A percentile compares a stretch with the other conserved stretches of the same genome.
Evolutionary conservation across 2,113 vertebrate species (phyloP).

Genomic region (Ceratotherium simum): DNA sequence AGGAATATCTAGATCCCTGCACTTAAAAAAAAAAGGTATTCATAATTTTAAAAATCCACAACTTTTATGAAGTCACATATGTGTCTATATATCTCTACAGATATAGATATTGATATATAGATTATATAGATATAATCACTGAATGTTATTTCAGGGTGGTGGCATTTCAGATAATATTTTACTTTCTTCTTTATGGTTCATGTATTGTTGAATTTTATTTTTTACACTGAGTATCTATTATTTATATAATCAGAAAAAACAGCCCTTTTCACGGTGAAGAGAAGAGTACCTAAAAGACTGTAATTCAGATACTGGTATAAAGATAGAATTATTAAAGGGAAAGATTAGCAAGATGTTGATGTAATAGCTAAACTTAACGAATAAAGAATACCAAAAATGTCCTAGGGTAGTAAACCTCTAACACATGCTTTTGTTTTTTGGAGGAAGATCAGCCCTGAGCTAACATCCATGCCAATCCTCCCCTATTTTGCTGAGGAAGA

Average conservation of each 20-base stretch:
- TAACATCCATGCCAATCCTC: no score
- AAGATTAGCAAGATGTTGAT: neutral
- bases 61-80: neutral
- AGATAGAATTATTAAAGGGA: neutral
- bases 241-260: slow-evolving; percentile 15
- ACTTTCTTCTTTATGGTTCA: neutral
- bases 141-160: neutral
- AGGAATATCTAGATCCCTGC: neutral
- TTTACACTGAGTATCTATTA: neutral
- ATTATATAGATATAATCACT: neutral
- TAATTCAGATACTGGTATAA: neutral
- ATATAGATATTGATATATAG: neutral
- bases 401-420: neutral
- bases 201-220: neutral
- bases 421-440: neutral
- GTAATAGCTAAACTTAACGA: neutral
- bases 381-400: neutral
- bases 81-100: neutral
- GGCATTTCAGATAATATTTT: neutral
- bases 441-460: no score
- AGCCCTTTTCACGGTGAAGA: neutral
- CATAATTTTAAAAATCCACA: neutral
- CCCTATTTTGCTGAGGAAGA: no score
- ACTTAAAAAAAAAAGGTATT: neutral
- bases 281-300: slow-evolving; percentile 18